Percentiles rank a stretch among this genome's conserved stretches.
Evolutionary conservation across 2,113 vertebrate species (phyloP).

Genomic region (Emydocephalus ijimae): DNA sequence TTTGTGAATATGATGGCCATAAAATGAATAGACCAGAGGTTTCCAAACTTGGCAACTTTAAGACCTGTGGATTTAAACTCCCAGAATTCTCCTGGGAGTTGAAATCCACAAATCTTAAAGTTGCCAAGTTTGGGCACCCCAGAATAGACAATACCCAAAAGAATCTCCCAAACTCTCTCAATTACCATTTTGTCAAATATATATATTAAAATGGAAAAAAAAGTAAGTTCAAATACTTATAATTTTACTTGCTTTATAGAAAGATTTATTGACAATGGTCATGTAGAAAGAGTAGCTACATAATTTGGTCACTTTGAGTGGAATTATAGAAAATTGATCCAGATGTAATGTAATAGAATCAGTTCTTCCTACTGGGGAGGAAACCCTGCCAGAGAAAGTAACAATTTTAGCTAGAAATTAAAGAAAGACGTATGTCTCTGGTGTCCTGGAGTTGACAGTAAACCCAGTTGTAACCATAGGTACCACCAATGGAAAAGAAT

Average conservation of each 20-base stretch:
- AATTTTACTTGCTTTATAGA: background rate
- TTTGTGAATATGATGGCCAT: background rate
- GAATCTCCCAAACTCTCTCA: background rate
- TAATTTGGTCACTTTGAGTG: background rate
- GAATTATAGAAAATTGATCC: background rate
- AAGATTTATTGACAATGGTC: background rate
- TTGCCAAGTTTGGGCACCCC: too few species aligned
- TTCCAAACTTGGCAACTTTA: too few species aligned
- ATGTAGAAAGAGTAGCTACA: background rate
- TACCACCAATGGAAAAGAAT: background rate
- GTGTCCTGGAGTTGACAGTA: background rate
- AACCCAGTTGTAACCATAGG: background rate
- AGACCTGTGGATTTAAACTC: too few species aligned
- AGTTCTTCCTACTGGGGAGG: background rate
- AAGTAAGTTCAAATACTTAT: background rate
- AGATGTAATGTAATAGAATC: background rate
- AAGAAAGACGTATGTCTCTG: background rate
- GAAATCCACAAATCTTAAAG: too few species aligned
- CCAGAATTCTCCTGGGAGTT: too few species aligned
- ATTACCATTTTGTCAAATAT: background rate
- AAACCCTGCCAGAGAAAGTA: background rate
- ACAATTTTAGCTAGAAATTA: background rate
- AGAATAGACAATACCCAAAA: background rate
- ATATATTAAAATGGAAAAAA: background rate
- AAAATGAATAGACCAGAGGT: background rate